Conservation (phyloP, 2,797 vertebrate genomes). For the Manis pentadactyla region DNA sequence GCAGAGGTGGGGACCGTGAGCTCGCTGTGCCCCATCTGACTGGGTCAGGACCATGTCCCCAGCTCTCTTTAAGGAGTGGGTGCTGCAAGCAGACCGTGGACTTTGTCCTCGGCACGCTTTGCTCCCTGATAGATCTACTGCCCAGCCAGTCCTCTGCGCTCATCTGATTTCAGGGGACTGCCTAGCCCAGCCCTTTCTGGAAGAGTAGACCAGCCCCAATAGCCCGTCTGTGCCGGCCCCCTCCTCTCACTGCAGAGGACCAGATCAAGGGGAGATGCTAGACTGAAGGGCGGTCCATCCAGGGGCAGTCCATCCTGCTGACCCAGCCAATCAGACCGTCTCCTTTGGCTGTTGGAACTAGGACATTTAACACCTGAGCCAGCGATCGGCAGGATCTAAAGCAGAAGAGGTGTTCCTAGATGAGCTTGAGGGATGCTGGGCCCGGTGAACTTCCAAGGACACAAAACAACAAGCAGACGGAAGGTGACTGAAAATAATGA, state of each 20-base stretch:
- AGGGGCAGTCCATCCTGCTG: neutral
- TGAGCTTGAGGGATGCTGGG: neutral
- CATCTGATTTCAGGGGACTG: neutral
- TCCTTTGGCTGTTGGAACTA: neutral
- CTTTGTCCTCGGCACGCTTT: neutral
- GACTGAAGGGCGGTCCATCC: neutral
- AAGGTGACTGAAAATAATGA: neutral
- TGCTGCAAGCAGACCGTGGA: neutral
- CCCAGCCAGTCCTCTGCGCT: neutral
- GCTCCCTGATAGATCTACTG: neutral
- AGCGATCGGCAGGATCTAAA: neutral
- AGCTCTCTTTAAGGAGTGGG: neutral
- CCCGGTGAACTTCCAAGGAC: neutral
- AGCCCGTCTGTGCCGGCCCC: neutral
- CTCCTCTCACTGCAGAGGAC: neutral
- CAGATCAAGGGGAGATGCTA: neutral
- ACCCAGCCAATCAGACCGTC: neutral
- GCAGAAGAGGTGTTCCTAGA: neutral
- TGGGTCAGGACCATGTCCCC: neutral
- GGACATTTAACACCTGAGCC: neutral
- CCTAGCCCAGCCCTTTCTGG: neutral
- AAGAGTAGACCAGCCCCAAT: neutral
- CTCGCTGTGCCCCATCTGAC: fast-evolving
- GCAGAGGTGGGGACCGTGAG: fast-evolving
- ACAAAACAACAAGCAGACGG: neutral